These are phyloP conservation scores for Laspeyria flexula DNA, from an alignment of 2,888 invertebrate genomes.

Conservation along the genomic window DNA sequence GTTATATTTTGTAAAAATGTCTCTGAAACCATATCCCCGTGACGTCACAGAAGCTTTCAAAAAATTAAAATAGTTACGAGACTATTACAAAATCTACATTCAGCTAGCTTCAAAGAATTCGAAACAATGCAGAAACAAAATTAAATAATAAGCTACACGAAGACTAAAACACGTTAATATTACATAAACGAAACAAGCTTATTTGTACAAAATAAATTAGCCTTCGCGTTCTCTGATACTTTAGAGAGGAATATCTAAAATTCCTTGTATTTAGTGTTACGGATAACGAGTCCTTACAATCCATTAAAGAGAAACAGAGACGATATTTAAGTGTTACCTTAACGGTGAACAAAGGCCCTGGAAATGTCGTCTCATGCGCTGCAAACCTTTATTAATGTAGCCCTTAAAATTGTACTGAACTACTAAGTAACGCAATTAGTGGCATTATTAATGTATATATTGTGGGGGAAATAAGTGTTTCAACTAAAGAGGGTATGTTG, in stretches of 20 bases:
- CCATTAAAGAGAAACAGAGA: constrained; percentile 41
- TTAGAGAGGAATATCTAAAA: background rate
- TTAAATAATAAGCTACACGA: too few species aligned
- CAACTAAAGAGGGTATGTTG: constrained; percentile 18
- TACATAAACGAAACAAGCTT: background rate
- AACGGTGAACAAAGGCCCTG: background rate
- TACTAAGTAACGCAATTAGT: constrained; percentile 35
- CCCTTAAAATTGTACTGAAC: constrained; percentile 20
- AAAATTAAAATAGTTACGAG: too few species aligned
- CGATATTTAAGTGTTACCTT: background rate
- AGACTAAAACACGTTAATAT: background rate
- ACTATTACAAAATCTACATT: too few species aligned
- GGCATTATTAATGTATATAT: constrained; percentile 30
- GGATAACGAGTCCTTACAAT: constrained; percentile 6
- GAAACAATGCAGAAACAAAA: too few species aligned
- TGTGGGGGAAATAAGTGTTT: constrained; percentile 21
- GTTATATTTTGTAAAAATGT: too few species aligned
- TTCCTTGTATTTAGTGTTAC: background rate
- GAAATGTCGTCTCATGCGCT: background rate
- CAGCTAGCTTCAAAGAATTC: too few species aligned
- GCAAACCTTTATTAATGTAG: background rate
- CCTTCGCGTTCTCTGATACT: constrained; percentile 33
- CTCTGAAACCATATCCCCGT: too few species aligned
- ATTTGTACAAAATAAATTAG: background rate
- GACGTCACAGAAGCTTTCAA: too few species aligned